Base-by-base conservation (phyloP, 2,888 invertebrate genomes). In the Hemistola chrysoprasaria region DNA sequence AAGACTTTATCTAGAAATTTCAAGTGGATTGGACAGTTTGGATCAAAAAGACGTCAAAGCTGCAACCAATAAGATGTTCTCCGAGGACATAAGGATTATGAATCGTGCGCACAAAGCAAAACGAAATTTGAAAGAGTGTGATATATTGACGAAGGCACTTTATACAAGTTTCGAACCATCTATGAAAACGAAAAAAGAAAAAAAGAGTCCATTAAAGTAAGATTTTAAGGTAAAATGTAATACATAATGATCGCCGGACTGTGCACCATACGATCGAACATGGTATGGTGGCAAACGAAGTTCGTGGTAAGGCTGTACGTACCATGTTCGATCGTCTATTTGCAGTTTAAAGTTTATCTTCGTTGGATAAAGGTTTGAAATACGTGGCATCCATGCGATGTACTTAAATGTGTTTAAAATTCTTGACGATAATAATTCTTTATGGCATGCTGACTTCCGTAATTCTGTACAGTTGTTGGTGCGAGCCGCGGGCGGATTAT, bases 401-500 rank as follows among this genome's bases (percentile, higher is more conserved):
- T 50, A 30, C 39, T 37, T 10, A 24, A 29, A 8, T 25, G 20
- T 27, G 38, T 50, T 33, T 39, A 22, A 33, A 35, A 40, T 47
- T 30, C 8, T 22, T 22, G 8, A 31, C 24, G 25, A 29, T 24
- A 48, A 34, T 38, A 26, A 28, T 33, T 40, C 11, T 41, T 45
- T 11, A 33, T 30, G 29, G 26, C 20, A 42, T 34, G 22, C 23
- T 20, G 40, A 42, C 36, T 49, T 39, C 44, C 49, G 32, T 31
- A 42, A 34, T 49, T 39, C 44, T 47, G 32, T 31, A 8, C 27
- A 47, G 51, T 41, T 40, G 48, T 59, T 56, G 67, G 75, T 70
- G 50, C 47, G 50, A 20, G 43, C 31, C 34, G 16, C 16, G 16
- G 69, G 72, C 57, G 64, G 68, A 69, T 77, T 76, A 78, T 77